A percentile compares a stretch with the other conserved stretches of the same genome.
Evolutionary conservation across 2,888 invertebrate species (phyloP).

Genomic region (Drosophila meridiana): DNA sequence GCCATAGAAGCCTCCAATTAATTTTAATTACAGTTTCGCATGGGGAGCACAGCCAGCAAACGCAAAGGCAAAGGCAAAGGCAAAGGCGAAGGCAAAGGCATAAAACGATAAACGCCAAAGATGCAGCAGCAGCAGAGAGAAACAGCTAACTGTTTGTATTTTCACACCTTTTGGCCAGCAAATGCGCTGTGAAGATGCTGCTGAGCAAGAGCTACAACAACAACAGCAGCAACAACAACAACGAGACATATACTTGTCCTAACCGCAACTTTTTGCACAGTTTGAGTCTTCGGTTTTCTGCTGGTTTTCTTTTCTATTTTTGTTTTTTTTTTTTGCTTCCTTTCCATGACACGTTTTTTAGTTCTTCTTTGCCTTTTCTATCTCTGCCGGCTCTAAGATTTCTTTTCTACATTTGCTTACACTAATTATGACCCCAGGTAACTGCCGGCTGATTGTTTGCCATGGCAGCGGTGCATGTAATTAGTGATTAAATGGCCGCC

Average conservation of each 20-base stretch:
- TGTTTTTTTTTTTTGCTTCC: slow-evolving; percentile 10
- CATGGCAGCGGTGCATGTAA: slow-evolving; percentile 72
- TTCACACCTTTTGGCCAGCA: slow-evolving; percentile 78
- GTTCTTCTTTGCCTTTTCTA: slow-evolving; percentile 20
- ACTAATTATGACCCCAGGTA: slow-evolving; percentile 80
- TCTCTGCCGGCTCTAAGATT: slow-evolving; percentile 57
- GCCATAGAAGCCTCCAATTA: slow-evolving; percentile 73
- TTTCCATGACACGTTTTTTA: slow-evolving; percentile 37
- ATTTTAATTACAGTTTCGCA: slow-evolving; percentile 76
- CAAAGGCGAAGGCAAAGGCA: slow-evolving; percentile 26
- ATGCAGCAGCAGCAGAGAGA: slow-evolving; percentile 51
- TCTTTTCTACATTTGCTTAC: slow-evolving; percentile 77
- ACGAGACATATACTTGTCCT: slow-evolving; percentile 41
- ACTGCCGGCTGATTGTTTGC: slow-evolving; percentile 62
- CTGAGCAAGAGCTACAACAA: slow-evolving; percentile 23
- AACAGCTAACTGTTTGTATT: slow-evolving; percentile 71
- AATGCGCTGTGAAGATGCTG: slow-evolving; percentile 70
- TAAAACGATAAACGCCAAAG: slow-evolving; percentile 58
- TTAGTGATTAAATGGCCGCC: slow-evolving; percentile 80
- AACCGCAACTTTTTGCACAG: slow-evolving; percentile 55
- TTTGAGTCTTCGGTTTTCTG: slow-evolving; percentile 41
- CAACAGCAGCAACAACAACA: slow-evolving; percentile 7
- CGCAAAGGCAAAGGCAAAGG: neutral
- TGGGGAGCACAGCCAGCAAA: slow-evolving; percentile 19
- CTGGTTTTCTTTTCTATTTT: slow-evolving; percentile 14